These are phyloP conservation scores for Poliocrania exsul DNA, from an alignment of 2,797 vertebrate genomes.

Conservation along the genomic window DNA sequence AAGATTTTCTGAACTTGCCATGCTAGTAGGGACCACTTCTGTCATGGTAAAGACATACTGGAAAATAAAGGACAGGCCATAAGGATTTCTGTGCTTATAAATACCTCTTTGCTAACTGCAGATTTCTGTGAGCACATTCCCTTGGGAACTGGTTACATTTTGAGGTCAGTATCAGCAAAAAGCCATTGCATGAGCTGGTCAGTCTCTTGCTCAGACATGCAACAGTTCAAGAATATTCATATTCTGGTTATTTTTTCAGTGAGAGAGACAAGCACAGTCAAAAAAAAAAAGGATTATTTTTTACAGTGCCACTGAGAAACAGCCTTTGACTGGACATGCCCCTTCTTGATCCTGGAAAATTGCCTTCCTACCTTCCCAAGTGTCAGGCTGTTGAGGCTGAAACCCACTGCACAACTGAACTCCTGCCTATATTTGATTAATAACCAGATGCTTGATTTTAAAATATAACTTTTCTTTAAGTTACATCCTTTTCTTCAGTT, in stretches of 20 bases:
- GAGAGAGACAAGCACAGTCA: neutral
- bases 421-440: constrained; percentile 38
- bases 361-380: neutral
- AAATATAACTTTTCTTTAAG: constrained; percentile 77
- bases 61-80: neutral
- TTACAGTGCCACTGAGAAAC: neutral
- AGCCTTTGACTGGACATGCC: constrained; percentile 22
- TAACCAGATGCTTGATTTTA: constrained; percentile 68
- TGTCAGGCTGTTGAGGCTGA: neutral
- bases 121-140: neutral
- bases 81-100: neutral
- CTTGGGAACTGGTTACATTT: neutral
- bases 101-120: neutral
- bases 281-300: neutral
- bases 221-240: neutral
- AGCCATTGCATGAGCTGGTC: neutral
- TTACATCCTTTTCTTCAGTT: constrained; percentile 79
- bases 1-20: neutral
- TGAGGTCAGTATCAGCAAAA: neutral
- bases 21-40: neutral
- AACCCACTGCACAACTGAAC: neutral
- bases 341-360: neutral
- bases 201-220: neutral
- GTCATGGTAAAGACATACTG: neutral
- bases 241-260: neutral